Evolutionary conservation across 2,113 vertebrate species (phyloP).

Genomic region (Paramisgurnus dabryanus): DNA sequence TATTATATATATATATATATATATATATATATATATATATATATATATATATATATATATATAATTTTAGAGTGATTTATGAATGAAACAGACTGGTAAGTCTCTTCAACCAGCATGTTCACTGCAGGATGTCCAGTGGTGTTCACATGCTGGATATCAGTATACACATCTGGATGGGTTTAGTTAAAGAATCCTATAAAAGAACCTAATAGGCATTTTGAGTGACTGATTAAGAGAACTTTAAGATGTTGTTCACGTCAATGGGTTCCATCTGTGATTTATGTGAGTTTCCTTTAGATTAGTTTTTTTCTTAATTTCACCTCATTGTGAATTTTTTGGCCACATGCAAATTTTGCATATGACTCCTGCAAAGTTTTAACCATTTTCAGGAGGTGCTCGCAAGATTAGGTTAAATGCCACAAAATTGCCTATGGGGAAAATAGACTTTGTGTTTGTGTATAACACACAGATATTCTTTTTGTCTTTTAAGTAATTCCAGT

Average conservation of each 20-base stretch:
- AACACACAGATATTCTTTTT: slow-evolving; percentile 17
- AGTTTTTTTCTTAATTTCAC: slow-evolving; percentile 40
- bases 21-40: too few relatives aligned
- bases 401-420: neutral
- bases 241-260: slow-evolving; percentile 70
- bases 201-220: slow-evolving; percentile 65
- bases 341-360: neutral
- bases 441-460: slow-evolving; percentile 17
- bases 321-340: slow-evolving; percentile 36
- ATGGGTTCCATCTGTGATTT: slow-evolving; percentile 70
- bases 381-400: neutral
- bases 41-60: too few relatives aligned
- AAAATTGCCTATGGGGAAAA: slow-evolving; percentile 21
- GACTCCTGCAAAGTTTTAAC: neutral
- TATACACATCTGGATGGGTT: slow-evolving; percentile 73
- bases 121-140: slow-evolving; percentile 52
- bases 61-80: neutral
- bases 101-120: slow-evolving; percentile 47
- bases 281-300: slow-evolving; percentile 60
- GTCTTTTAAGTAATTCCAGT: slow-evolving; percentile 16
- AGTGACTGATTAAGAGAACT: slow-evolving; percentile 70
- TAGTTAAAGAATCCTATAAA: slow-evolving; percentile 75
- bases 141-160: slow-evolving; percentile 66
- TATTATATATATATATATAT: too few relatives aligned
- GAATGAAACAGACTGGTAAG: slow-evolving; percentile 45